Percentiles rank a stretch among this genome's conserved stretches.
Conservation (phyloP, 2,888 invertebrate species). For the Tenthredo livida region DNA sequence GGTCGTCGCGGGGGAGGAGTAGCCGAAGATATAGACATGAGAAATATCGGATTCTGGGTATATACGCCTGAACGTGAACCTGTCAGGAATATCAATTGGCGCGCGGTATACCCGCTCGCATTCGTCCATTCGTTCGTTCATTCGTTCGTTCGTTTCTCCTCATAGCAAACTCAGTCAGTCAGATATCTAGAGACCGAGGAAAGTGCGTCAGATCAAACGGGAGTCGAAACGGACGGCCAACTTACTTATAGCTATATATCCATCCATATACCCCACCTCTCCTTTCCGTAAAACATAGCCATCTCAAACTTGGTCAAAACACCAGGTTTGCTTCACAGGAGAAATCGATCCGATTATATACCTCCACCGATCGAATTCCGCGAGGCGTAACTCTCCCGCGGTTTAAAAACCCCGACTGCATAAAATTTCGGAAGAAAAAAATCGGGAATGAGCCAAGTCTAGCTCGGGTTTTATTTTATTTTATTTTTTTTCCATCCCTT, state of each 20-base stretch:
- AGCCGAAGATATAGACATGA: slow-evolving; percentile 62
- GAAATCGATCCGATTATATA: slow-evolving; percentile 69
- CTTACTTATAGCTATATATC: not conserved
- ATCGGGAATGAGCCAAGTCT: too few relatives aligned
- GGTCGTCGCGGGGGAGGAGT: slow-evolving; percentile 51
- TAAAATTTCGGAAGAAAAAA: not conserved
- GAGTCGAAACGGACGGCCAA: not conserved
- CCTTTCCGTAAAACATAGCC: slow-evolving; percentile 65
- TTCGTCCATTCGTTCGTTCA: not conserved
- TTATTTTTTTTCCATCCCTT: not conserved
- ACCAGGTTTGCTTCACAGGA: slow-evolving; percentile 69
- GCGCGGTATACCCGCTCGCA: not conserved
- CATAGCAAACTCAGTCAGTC: not conserved
- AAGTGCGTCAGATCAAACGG: slow-evolving; percentile 33
- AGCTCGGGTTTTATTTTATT: not conserved
- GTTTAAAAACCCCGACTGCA: slow-evolving; percentile 12
- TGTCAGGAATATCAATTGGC: slow-evolving; percentile 75
- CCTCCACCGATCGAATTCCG: slow-evolving; percentile 73
- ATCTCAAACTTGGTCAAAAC: slow-evolving; percentile 71
- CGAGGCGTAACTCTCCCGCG: slow-evolving; percentile 19
- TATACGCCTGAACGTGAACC: slow-evolving; percentile 68
- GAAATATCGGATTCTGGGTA: slow-evolving; percentile 75
- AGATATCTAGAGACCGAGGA: not conserved
- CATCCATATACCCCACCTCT: not conserved
- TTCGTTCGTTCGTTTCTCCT: not conserved